These are phyloP conservation scores for Aphelenchoides fujianensis DNA, from an alignment of 1,140 invertebrate genomes.

Conservation along the genomic window DNA sequence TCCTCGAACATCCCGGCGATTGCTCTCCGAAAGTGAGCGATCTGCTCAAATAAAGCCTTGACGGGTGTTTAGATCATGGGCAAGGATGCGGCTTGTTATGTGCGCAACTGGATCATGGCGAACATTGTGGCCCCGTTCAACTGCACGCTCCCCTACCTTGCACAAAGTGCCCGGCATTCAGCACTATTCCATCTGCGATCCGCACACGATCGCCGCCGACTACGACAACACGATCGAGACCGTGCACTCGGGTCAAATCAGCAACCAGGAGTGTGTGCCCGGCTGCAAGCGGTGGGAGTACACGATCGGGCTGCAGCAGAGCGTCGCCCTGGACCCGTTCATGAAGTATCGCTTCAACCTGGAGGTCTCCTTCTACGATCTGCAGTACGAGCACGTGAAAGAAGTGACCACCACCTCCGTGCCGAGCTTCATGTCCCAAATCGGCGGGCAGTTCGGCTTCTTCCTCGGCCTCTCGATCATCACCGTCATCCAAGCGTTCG, in stretches of 20 bases:
- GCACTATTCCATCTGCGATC: slow-evolving; percentile 34
- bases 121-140: slow-evolving; percentile 56
- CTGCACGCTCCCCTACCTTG: slow-evolving; percentile 56
- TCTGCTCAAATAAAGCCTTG: not conserved
- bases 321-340: slow-evolving; percentile 43
- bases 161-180: slow-evolving; percentile 27
- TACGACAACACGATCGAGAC: slow-evolving; percentile 50
- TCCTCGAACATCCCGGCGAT: slow-evolving; percentile 54
- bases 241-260: slow-evolving; percentile 4
- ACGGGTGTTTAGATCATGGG: slow-evolving; percentile 45
- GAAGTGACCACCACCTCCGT: slow-evolving; percentile 58
- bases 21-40: slow-evolving; percentile 50
- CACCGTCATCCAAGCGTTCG: slow-evolving; percentile 55
- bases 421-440: slow-evolving; percentile 61
- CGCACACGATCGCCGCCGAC: slow-evolving; percentile 39
- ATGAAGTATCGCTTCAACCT: slow-evolving; percentile 47
- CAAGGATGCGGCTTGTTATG: slow-evolving; percentile 54
- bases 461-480: slow-evolving; percentile 60
- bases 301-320: slow-evolving; percentile 52
- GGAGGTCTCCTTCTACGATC: slow-evolving; percentile 55
- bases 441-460: slow-evolving; percentile 59
- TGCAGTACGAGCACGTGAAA: slow-evolving; percentile 57
- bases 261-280: slow-evolving; percentile 34
- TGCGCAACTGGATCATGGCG: slow-evolving; percentile 51
- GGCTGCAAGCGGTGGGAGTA: slow-evolving; percentile 59